Evolutionary conservation across 2,888 invertebrate species (phyloP).

Genomic region (Rotaria magnacalcarata): DNA sequence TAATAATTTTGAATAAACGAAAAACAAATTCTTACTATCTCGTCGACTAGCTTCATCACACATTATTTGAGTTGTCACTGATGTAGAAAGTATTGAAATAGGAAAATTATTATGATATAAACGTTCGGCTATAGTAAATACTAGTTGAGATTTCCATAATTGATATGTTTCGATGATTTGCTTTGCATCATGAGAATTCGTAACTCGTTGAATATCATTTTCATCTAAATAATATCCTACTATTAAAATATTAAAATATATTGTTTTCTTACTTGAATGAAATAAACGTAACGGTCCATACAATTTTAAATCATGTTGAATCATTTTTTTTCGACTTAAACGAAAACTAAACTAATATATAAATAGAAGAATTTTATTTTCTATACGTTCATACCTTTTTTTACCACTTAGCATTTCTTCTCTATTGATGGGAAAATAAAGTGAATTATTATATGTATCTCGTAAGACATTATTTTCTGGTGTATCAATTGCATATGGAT

Average conservation of each 20-base stretch:
- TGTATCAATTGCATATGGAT: slow-evolving; percentile 21
- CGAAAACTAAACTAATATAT: background rate
- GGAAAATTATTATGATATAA: too few species aligned
- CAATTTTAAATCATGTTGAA: background rate
- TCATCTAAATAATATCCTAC: background rate
- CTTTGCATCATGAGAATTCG: background rate
- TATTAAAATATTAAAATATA: background rate
- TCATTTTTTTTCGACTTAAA: background rate
- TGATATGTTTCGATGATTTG: background rate
- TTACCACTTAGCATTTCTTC: background rate
- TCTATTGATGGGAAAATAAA: background rate
- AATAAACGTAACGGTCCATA: background rate
- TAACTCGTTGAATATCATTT: background rate
- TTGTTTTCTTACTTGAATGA: background rate
- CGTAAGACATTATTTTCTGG: background rate
- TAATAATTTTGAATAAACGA: background rate
- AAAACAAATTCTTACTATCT: background rate
- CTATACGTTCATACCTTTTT: background rate
- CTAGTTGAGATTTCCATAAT: background rate
- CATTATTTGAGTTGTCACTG: background rate
- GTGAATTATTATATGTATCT: background rate
- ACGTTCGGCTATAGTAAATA: background rate
- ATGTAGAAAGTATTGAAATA: background rate
- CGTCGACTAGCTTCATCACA: background rate
- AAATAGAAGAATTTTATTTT: background rate